Evolutionary conservation across 2,113 vertebrate genomes (phyloP).

Genomic region (Himantopus leucocephalus): DNA sequence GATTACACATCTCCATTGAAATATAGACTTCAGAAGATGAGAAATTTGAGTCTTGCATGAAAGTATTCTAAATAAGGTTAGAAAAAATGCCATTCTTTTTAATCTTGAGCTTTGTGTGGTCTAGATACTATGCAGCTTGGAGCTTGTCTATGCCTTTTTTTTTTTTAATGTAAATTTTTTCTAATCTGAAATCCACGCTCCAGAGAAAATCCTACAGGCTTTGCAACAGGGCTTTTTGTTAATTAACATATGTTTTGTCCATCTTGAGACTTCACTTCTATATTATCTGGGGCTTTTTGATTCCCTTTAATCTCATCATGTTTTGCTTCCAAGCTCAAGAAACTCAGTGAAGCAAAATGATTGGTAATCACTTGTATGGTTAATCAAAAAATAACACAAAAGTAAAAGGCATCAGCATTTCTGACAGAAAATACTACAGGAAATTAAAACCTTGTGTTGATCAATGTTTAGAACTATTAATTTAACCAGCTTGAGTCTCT

Average conservation of each 20-base stretch:
- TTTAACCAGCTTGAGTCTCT: constrained; percentile 33
- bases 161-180: neutral
- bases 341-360: constrained; percentile 22
- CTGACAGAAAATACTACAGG: constrained; percentile 33
- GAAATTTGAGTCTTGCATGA: neutral
- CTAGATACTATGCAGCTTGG: neutral
- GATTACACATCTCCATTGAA: neutral
- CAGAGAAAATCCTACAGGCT: constrained; percentile 28
- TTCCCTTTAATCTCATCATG: constrained; percentile 10
- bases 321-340: constrained; percentile 8
- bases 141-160: neutral
- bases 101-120: constrained; percentile 15
- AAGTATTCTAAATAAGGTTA: neutral
- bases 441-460: constrained; percentile 59
- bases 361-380: neutral
- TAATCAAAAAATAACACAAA: constrained; percentile 19
- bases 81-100: neutral
- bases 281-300: neutral
- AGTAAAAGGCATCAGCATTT: constrained; percentile 27
- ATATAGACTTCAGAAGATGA: neutral
- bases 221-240: neutral
- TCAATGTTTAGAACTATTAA: constrained; percentile 36
- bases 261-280: neutral
- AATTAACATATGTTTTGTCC: constrained; percentile 28
- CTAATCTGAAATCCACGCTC: constrained; percentile 34